A percentile compares a stretch with the other conserved stretches of the same genome.
Evolutionary conservation across 92 coral and sea anemone species (phyloP).

Genomic region (Phymanthus crucifer): DNA sequence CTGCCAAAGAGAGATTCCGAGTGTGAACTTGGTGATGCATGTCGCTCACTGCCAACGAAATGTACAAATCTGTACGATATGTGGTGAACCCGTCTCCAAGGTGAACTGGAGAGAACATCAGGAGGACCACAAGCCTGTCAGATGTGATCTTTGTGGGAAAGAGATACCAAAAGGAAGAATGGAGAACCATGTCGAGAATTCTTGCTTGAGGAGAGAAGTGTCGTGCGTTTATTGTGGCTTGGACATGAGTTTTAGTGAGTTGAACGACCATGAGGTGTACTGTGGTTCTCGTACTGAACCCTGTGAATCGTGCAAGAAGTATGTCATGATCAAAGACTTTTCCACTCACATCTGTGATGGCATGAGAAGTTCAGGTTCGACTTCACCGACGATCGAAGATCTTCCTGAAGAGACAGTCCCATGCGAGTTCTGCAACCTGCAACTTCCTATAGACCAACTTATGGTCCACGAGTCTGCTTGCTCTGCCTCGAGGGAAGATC

Average conservation of each 20-base stretch:
- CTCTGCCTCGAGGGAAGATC: not conserved
- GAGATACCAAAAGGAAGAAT: constrained; percentile 31
- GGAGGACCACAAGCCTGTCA: constrained; percentile 59
- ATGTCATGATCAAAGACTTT: constrained; percentile 67
- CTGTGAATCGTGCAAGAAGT: constrained; percentile 72
- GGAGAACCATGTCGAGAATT: constrained; percentile 43
- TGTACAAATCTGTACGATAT: constrained; percentile 59
- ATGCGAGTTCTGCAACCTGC: constrained; percentile 55
- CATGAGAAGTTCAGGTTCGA: not conserved
- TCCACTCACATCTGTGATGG: constrained; percentile 54
- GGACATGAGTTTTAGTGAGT: constrained; percentile 54
- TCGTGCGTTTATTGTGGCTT: constrained; percentile 70
- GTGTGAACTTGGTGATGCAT: constrained; percentile 86
- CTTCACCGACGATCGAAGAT: not conserved
- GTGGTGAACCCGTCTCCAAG: constrained; percentile 70
- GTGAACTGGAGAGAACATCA: constrained; percentile 69
- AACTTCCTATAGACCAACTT: constrained; percentile 22
- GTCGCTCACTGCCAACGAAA: constrained; percentile 74
- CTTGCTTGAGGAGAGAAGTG: constrained; percentile 52
- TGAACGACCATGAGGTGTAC: constrained; percentile 69
- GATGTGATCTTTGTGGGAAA: constrained; percentile 55
- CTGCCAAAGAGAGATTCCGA: constrained; percentile 71
- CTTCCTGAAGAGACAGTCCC: constrained; percentile 21
- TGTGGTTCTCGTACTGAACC: constrained; percentile 89
- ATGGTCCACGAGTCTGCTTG: constrained; percentile 40